phyloP scores from a whole-genome alignment of 2,888 invertebrate genomes.

The Ligdia adustata region DNA sequence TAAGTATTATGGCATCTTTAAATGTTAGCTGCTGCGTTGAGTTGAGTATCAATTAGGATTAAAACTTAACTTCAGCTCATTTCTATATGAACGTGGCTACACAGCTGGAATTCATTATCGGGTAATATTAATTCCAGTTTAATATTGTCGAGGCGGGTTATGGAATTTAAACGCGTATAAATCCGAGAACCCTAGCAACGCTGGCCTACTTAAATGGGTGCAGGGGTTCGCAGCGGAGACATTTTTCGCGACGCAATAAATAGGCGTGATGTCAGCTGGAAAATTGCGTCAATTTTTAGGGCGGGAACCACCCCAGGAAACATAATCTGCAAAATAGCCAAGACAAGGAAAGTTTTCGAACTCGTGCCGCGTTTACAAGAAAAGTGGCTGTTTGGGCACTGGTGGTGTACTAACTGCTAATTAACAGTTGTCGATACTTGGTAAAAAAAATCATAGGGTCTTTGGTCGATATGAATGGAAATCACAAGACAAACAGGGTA shows the following conservation, averaged over 20 bases:
- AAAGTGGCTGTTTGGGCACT: slow-evolving; percentile 28
- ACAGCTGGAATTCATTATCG: slow-evolving; percentile 33
- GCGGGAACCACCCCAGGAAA: slow-evolving; percentile 50
- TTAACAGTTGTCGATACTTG: not conserved
- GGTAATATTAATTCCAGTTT: slow-evolving; percentile 40
- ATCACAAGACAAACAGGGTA: no score
- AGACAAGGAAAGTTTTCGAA: slow-evolving; percentile 52
- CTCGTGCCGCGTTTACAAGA: slow-evolving; percentile 26
- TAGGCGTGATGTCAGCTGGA: slow-evolving; percentile 70
- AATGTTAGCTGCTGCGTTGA: not conserved
- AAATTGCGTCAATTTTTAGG: slow-evolving; percentile 74
- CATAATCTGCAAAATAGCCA: slow-evolving; percentile 64
- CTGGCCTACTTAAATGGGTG: slow-evolving; percentile 63
- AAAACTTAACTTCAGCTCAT: slow-evolving; percentile 13
- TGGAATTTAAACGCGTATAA: slow-evolving; percentile 64
- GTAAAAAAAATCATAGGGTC: no score
- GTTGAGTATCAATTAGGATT: slow-evolving; percentile 12
- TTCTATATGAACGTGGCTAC: slow-evolving; percentile 18
- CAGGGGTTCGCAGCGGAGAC: slow-evolving; percentile 54
- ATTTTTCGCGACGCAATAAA: slow-evolving; percentile 71
- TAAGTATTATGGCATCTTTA: slow-evolving; percentile 1
- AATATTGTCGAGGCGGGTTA: slow-evolving; percentile 45
- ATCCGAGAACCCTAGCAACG: slow-evolving; percentile 53
- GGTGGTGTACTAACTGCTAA: slow-evolving; percentile 1
- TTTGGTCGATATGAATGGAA: no score